Base-by-base conservation (phyloP, 2,888 invertebrate genomes). In the Acrobasis consociella region DNA sequence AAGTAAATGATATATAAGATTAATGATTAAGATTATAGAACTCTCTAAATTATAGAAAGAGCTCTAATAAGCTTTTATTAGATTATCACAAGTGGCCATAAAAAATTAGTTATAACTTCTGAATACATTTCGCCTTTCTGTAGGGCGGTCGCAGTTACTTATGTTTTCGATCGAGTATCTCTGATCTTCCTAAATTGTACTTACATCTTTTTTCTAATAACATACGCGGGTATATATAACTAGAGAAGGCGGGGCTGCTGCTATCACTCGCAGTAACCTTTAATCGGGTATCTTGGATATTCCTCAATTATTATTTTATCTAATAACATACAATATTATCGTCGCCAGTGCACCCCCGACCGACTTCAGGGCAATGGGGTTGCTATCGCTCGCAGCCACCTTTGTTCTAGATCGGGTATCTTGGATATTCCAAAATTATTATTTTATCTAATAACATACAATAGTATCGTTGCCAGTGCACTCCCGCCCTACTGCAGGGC, bases 121-220 rank as follows among this genome's bases (percentile, higher is more conserved):
- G n/a, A n/a, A n/a, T n/a, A n/a, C n/a, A n/a, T n/a, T n/a, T n/a
- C 58, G 64, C 46, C 50, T 7, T 65, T 60, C 70, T 71, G 73
- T 68, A 73, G 76, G 76, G 74, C 72, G 72, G 70, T 71, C 75
- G 72, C 69, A 75, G 76, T 75, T 77, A 80, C 85, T 86, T 87
- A 89, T 88, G 88, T 89, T 85, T 85, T 72, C 71, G 82, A 83
- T 77, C 75, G 69, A 74, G 70, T 82, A 83, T 81, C 82, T 73
- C 67, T 53, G 72, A 62, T 39, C 39, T 7, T 5, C 39, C 39
- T 1, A 42, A 42, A 42, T 42, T 42, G 11, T 42, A n/a, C n/a
- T n/a, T n/a, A n/a, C n/a, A n/a, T n/a, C n/a, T n/a, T n/a, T 39
- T 39, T 39, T 1, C 39, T 39, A 39, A 39, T 10, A 38, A 8